A percentile compares a stretch with the other conserved stretches of the same genome.
Conservation (phyloP, 2,113 vertebrate genomes). For the Natator depressus region DNA sequence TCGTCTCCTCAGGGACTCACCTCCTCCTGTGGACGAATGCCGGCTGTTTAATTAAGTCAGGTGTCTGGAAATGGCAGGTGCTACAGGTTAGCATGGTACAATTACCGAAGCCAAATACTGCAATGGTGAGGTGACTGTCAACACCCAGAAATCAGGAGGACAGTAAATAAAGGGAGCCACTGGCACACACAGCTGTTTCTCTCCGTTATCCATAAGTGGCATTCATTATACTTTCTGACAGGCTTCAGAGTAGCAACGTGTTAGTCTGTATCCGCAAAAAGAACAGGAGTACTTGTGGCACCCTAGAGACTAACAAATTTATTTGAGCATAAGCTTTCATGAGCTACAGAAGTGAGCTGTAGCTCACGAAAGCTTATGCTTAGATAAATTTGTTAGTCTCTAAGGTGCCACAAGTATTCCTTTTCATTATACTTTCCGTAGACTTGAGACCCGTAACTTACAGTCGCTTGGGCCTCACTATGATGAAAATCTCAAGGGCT, state of each 20-base stretch:
- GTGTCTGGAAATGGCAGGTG: background rate
- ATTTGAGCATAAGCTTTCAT: too few relatives aligned
- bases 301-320: too few relatives aligned
- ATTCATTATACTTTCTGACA: background rate
- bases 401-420: too few relatives aligned
- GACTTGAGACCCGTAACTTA: conserved; percentile 2
- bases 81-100: background rate
- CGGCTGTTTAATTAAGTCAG: background rate
- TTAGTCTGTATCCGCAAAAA: too few relatives aligned
- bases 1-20: background rate
- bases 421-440: background rate
- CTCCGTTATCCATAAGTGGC: background rate
- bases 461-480: background rate
- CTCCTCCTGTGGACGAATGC: background rate
- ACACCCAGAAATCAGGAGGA: background rate
- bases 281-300: too few relatives aligned
- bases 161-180: background rate
- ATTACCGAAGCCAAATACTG: background rate
- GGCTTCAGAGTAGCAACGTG: background rate
- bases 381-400: too few relatives aligned
- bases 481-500: conserved; percentile 10
- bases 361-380: too few relatives aligned
- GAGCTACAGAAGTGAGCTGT: too few relatives aligned
- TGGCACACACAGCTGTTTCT: background rate
- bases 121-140: background rate